Percentiles rank a stretch among this genome's conserved stretches.
phyloP scores from a whole-genome alignment of 2,113 vertebrate genomes.

The Poicephalus gulielmi region DNA sequence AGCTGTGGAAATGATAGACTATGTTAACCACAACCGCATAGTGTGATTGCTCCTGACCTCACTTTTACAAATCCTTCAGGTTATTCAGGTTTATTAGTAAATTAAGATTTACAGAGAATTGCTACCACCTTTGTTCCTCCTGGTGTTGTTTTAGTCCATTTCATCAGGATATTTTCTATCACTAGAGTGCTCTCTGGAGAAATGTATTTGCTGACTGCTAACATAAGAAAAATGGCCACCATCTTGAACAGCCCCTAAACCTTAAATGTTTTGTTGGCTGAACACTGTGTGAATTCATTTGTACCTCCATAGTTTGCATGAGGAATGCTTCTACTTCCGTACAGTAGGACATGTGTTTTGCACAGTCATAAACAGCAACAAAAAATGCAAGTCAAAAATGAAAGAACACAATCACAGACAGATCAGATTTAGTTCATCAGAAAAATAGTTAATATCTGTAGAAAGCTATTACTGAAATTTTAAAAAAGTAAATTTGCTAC shows the following conservation, averaged over 20 bases:
- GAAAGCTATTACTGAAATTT: not conserved
- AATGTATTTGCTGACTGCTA: slow-evolving; percentile 7
- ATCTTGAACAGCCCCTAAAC: not conserved
- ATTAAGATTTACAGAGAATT: not conserved
- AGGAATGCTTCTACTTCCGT: not conserved
- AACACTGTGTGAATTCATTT: not conserved
- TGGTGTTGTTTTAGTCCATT: not conserved
- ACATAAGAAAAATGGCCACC: not conserved
- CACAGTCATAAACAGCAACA: not conserved
- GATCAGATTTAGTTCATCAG: not conserved
- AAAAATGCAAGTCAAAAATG: not conserved
- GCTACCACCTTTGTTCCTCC: not conserved
- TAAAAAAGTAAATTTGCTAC: not conserved
- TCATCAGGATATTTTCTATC: not conserved
- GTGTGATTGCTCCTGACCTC: not conserved
- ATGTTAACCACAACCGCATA: not conserved
- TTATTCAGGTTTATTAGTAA: not conserved
- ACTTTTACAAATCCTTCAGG: not conserved
- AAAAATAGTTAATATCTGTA: not conserved
- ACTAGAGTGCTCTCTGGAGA: not conserved
- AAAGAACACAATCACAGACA: not conserved
- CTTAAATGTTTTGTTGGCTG: not conserved
- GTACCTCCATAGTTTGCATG: not conserved
- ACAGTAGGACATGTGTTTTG: not conserved
- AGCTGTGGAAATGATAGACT: not conserved